Evolutionary conservation across 2,113 vertebrate species (phyloP).

Genomic region (Nibea albiflora): DNA sequence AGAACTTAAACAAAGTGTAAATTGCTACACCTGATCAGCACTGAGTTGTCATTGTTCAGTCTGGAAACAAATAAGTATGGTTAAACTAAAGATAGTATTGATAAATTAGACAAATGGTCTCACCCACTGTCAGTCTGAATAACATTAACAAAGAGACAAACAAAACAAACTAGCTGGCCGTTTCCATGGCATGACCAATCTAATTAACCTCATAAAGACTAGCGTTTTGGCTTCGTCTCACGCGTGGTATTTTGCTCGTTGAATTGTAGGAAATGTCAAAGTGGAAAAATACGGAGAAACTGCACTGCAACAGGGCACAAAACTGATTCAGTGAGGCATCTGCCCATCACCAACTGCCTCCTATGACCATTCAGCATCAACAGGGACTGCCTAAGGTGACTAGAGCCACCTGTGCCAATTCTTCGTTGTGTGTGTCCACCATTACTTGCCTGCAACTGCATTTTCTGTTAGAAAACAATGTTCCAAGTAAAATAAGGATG

Average conservation of each 20-base stretch:
- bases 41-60: too few species aligned
- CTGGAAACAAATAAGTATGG: too few species aligned
- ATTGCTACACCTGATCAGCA: too few species aligned
- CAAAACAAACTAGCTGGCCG: neutral
- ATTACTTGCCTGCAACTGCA: neutral
- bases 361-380: slow-evolving; percentile 8
- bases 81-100: too few species aligned
- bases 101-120: too few species aligned
- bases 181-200: neutral
- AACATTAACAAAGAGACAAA: neutral
- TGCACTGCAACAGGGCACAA: neutral
- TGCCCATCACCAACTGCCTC: neutral
- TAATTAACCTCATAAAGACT: too few species aligned
- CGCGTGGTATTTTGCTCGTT: neutral
- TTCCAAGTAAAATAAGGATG: neutral
- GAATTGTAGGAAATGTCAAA: neutral
- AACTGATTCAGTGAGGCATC: neutral
- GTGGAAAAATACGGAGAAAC: neutral
- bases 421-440: neutral
- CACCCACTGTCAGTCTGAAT: slow-evolving; percentile 6
- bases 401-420: slow-evolving; percentile 19
- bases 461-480: neutral
- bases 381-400: neutral
- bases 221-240: neutral
- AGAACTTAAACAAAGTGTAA: too few species aligned